These are phyloP conservation scores for Adrianichthys oophorus DNA, from an alignment of 2,797 vertebrate species.

Conservation along the genomic window DNA sequence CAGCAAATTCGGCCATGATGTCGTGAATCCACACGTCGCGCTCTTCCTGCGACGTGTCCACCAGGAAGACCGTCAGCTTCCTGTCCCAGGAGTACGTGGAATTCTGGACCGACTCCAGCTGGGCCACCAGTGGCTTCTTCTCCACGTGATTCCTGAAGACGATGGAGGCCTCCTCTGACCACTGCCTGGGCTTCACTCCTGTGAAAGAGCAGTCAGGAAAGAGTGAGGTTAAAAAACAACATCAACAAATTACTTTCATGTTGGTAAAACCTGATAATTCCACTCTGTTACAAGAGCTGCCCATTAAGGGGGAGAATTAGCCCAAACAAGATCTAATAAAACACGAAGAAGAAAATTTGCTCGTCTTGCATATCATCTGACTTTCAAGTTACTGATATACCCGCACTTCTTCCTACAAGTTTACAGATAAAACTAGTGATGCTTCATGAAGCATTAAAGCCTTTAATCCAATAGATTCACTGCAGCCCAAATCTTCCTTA, in stretches of 20 bases:
- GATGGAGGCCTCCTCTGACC: constrained; percentile 96
- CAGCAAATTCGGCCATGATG: constrained; percentile 90
- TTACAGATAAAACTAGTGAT: too few relatives aligned
- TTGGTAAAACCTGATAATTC: not conserved
- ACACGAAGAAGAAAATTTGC: too few relatives aligned
- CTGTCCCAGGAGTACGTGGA: constrained; percentile 85
- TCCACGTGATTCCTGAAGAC: constrained; percentile 97
- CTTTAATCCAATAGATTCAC: too few relatives aligned
- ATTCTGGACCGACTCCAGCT: constrained; percentile 86
- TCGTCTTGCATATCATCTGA: too few relatives aligned
- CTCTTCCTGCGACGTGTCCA: constrained; percentile 92
- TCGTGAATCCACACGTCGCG: constrained; percentile 95
- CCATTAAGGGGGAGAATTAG: too few relatives aligned
- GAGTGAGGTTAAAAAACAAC: not conserved
- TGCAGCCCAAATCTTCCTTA: too few relatives aligned
- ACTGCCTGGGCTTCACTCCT: constrained; percentile 89
- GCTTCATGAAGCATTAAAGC: too few relatives aligned
- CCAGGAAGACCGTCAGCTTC: constrained; percentile 88
- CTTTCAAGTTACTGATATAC: too few relatives aligned
- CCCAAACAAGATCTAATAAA: too few relatives aligned
- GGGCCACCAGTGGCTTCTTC: constrained; percentile 94
- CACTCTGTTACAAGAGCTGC: too few relatives aligned
- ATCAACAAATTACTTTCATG: too few relatives aligned
- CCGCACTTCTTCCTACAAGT: too few relatives aligned
- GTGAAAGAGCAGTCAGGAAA: not conserved